Evolutionary conservation across 2,888 invertebrate species (phyloP), one percentile per base, ranked within the genome.

Genomic region (Xanthorhoe spadicearia): DNA sequence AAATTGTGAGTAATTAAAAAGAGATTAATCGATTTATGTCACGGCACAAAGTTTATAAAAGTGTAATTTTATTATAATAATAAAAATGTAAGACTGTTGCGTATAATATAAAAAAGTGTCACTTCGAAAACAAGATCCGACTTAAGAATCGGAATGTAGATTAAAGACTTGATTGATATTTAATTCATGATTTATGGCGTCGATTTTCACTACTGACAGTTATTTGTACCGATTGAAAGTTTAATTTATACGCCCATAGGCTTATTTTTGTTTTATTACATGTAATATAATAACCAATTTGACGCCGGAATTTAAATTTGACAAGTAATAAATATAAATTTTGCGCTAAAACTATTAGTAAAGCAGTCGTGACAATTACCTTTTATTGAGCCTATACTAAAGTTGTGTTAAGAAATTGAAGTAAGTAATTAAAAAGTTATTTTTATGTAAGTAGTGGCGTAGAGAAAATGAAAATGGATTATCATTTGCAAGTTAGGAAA

Each of bases 121-220:
- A 59, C 51, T 35, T 60, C 35, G 32, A 63, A 52, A 60, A 46
- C 58, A 56, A 48, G 56, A 67, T 62, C 59, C 63, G 66, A 67
- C 63, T 62, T 48, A 4, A 49, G 52, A 7, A 67, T 52, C 15
- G 63, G 62, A 65, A 56, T 65, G 55, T 43, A 55, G 62, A 59
- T 66, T 62, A 62, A 10, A 49, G 32, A 10, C 35, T 55, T 61
- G 65, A 70, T 68, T 66, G 68, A 68, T 70, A 64, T 61, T 68
- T 59, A 63, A 32, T 68, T 48, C 8, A 19, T 68, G 64, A 69
- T 72, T 72, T 69, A 69, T 62, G 15, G 38, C 52, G 38, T 55
- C 15, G 32, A 61, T 52, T 67, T 67, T 59, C 61, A 61, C 46
- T 62, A 51, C 60, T 50, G 64, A 71, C 69, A 64, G 67, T 54